Conservation (phyloP, 2,888 invertebrate species). For the Tenthredo amoena region DNA sequence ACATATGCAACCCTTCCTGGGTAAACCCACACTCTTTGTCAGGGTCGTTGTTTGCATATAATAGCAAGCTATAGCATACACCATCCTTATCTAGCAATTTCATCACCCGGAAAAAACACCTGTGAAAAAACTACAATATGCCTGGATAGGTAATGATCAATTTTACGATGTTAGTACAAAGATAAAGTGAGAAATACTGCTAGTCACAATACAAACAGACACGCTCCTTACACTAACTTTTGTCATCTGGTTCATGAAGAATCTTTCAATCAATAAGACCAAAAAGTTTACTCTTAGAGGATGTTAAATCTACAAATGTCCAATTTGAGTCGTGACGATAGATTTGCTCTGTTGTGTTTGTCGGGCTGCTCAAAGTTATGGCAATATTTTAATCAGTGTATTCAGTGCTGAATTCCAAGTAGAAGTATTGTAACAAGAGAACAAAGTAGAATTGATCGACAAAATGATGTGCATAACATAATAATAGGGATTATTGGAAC, state of each 20-base stretch:
- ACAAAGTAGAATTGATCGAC: background rate
- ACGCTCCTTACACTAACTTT: background rate
- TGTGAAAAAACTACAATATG: background rate
- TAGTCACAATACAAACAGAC: background rate
- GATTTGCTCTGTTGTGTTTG: background rate
- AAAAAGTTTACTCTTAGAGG: background rate
- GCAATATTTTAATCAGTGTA: background rate
- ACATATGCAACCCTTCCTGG: conserved; percentile 49
- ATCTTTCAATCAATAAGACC: background rate
- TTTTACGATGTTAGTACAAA: background rate
- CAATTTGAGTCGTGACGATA: background rate
- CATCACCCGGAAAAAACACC: background rate
- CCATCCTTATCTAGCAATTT: background rate
- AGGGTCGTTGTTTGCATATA: conserved; percentile 4
- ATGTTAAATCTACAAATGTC: background rate
- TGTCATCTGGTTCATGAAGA: background rate
- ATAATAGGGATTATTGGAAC: conserved; percentile 26
- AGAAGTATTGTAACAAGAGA: background rate
- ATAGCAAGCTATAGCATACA: background rate
- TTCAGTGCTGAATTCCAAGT: background rate
- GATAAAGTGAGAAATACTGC: background rate
- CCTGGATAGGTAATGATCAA: background rate
- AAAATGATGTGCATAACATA: background rate
- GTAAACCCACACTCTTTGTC: conserved; percentile 41
- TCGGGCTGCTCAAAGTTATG: background rate